Evolutionary conservation across 2,797 vertebrate species (phyloP).

Genomic region (Oreortyx pictus): DNA sequence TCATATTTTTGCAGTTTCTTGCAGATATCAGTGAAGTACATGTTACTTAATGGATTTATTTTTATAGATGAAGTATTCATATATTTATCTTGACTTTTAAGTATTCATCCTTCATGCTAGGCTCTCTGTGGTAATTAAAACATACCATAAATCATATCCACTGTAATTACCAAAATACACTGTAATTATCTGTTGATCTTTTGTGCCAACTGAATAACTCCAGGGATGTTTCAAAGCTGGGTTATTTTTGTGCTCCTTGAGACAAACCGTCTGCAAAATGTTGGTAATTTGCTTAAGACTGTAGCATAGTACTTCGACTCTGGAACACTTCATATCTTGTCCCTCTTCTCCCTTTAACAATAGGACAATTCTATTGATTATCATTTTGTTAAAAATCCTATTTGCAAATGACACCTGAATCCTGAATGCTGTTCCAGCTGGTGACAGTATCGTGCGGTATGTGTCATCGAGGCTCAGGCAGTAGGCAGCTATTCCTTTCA

Average conservation of each 20-base stretch:
- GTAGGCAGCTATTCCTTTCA: slow-evolving; percentile 15
- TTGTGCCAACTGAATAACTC: slow-evolving; percentile 24
- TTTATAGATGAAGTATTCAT: not conserved
- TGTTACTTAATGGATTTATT: slow-evolving; percentile 33
- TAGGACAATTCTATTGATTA: slow-evolving; percentile 11
- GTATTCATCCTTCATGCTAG: slow-evolving; percentile 14
- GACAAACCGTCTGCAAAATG: slow-evolving; percentile 7
- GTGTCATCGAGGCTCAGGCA: not conserved
- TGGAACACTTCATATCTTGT: not conserved
- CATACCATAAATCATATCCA: slow-evolving; percentile 27
- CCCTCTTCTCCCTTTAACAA: not conserved
- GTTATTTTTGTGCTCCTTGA: slow-evolving; percentile 49
- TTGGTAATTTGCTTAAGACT: slow-evolving; percentile 40
- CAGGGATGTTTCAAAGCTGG: slow-evolving; percentile 43
- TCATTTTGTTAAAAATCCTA: slow-evolving; percentile 29
- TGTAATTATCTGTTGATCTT: slow-evolving; percentile 66
- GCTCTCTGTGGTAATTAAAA: slow-evolving; percentile 58
- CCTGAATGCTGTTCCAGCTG: not conserved
- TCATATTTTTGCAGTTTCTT: not conserved
- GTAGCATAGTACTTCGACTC: not conserved
- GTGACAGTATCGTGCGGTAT: not conserved
- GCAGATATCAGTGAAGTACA: not conserved
- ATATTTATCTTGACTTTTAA: slow-evolving; percentile 59
- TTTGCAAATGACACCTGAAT: slow-evolving; percentile 37
- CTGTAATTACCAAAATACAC: slow-evolving; percentile 58